Base-by-base conservation (phyloP, 2,888 invertebrate species). In the Philonicus albiceps region DNA sequence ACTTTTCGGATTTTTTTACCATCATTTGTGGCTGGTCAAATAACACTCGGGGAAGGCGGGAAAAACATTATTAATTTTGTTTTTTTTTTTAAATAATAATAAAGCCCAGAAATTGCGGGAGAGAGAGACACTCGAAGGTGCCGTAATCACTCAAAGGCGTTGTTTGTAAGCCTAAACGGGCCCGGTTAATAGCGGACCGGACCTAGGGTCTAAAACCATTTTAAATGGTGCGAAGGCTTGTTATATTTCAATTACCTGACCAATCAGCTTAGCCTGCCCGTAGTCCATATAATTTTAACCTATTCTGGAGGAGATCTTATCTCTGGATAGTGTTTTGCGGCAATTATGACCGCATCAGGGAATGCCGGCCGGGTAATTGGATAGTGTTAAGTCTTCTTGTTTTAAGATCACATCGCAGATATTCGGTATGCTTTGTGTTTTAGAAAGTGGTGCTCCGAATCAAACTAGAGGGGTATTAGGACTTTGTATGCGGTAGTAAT, bases 161-260 rank as follows among this genome's bases (percentile, higher is more conserved):
- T 76, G 76, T 76, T 76, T 76, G 76, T 76, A 40, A 37, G 22
- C 37, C 22, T 76, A 76, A 76, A 76, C 37, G 76, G 40, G 40
- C 22, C 37, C 76, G 40, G 43, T 76, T 76, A 76, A 76, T 8
- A 34, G 7, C 76, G 16, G 3, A 19, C 11, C 6, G 76, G 22
- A 3, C 27, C 22, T 19, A 11, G 64, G 7, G 27, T 37, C 40
- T 76, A 76, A 40, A 76, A 37, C 34, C 40, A 19, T 76, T 76
- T 37, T 40, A 40, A 37, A 40, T 76, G 40, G 76, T 22, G 40
- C 76, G 37, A 76, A 76, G 19, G 76, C 37, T 76, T 76, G 76
- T 76, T 76, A 76, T 76, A 76, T 76, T 22, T 76, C 76, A 76
- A 76, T 76, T 76, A 76, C 22, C n/a, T 22, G 37, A 19, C 37